Conservation (phyloP, 2,888 invertebrate species). For the Eurois occulta region DNA sequence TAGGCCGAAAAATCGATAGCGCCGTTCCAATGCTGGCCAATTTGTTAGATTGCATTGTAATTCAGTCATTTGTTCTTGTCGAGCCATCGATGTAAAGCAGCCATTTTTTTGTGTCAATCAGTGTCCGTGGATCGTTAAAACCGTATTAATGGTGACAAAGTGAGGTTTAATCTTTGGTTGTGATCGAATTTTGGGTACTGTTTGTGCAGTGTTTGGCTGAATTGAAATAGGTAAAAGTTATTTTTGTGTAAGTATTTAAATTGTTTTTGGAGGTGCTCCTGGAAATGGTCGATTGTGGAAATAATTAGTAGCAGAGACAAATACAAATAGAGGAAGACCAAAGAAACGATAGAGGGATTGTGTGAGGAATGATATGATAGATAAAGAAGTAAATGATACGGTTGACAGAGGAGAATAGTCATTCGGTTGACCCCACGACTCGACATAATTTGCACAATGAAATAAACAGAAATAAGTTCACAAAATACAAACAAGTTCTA, state of each 20-base stretch:
- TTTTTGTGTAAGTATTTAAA: neutral
- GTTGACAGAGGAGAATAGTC: too few relatives aligned
- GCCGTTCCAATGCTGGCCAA: conserved; percentile 50
- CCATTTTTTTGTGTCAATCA: conserved; percentile 49
- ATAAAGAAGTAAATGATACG: too few relatives aligned
- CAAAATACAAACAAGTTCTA: too few relatives aligned
- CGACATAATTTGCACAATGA: too few relatives aligned
- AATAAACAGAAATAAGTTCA: too few relatives aligned
- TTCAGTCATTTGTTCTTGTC: conserved; percentile 61
- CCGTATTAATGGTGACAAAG: conserved; percentile 30
- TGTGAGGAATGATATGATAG: too few relatives aligned
- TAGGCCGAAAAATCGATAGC: conserved; percentile 40
- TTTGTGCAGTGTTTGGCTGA: neutral
- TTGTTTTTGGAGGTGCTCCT: neutral
- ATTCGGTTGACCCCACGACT: too few relatives aligned
- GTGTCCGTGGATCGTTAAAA: conserved; percentile 30
- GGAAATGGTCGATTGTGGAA: neutral
- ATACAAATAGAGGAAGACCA: neutral
- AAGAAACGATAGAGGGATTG: too few relatives aligned
- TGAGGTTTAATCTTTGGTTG: conserved; percentile 42
- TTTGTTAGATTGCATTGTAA: conserved; percentile 62
- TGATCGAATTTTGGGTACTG: conserved; percentile 10
- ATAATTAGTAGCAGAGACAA: neutral
- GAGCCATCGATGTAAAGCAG: conserved; percentile 40
- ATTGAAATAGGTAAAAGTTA: neutral